Evolutionary conservation across 2,113 vertebrate species (phyloP).

Genomic region (Okapia johnstoni): DNA sequence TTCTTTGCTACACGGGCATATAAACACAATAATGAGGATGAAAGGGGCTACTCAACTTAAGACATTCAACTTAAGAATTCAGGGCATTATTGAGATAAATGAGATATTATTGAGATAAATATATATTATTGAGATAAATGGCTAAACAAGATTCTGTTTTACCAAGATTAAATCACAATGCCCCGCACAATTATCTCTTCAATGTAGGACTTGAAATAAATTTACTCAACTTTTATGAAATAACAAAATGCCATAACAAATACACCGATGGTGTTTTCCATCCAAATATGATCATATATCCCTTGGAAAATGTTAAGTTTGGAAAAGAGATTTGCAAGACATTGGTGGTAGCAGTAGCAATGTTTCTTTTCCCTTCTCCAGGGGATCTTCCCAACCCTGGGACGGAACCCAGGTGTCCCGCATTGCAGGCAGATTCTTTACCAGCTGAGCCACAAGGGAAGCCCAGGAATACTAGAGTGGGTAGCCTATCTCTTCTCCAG

Average conservation of each 20-base stretch:
- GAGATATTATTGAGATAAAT: conserved; percentile 61
- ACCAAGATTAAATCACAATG: conserved; percentile 56
- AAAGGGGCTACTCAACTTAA: conserved; percentile 62
- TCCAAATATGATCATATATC: neutral
- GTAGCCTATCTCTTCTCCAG: neutral
- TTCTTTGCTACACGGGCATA: conserved; percentile 61
- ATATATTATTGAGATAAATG: conserved; percentile 2
- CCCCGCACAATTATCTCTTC: conserved; percentile 47
- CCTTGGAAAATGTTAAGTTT: neutral
- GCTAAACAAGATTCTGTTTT: conserved; percentile 53
- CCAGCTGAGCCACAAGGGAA: neutral
- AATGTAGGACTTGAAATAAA: conserved; percentile 43
- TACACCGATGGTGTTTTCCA: neutral
- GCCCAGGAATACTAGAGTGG: neutral
- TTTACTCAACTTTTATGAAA: conserved; percentile 49
- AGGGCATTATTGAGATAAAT: conserved; percentile 20
- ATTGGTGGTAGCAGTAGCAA: neutral
- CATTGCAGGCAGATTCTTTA: neutral
- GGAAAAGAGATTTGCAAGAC: neutral
- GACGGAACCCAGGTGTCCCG: accelerated
- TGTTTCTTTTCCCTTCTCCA: neutral
- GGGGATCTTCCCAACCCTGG: neutral
- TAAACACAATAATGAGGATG: conserved; percentile 69
- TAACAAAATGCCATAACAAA: conserved; percentile 36
- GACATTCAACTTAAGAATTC: conserved; percentile 55